Base-by-base conservation (phyloP, 2,113 vertebrate species). In the Myotis yumanensis region DNA sequence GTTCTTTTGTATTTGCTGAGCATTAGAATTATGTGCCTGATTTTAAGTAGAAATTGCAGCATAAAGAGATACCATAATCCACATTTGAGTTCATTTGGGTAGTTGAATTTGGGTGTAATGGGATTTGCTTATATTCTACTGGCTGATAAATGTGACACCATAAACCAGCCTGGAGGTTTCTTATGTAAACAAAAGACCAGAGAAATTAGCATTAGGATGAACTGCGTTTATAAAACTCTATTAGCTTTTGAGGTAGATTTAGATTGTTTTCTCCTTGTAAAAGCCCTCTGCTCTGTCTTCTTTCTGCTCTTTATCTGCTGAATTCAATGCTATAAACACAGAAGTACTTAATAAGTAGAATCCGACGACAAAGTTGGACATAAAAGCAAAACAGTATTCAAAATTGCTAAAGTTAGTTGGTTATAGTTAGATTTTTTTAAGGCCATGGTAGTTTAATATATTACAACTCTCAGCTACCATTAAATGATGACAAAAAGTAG, bases 231-330 rank as follows among this genome's bases (percentile, higher is more conserved):
- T 95, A 76, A 92, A 79, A 93, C 0, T 1, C 16, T 37, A 72
- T 95, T 96, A 96, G 73, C 79, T 96, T 95, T 96, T 79, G 86
- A 96, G 79, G 86, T 91, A 89, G 77, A 92, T 89, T 94, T 95
- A 95, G 92, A 79, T 85, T 77, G 28, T 89, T 72, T 95, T 93
- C 72, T 95, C 85, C 88, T 76, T 80, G 35, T 37, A 94, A 97
- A 95, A 86, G 80, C 82, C 11, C 59, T 94, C 54, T 4, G 18
- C 64, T 92, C 64, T 83, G 66, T 48, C 80, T 59, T 28, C 28
- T 89, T 68, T 73, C 40, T 88, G 30, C 30, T 66, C 32, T 30
- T 72, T 93, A 76, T 96, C 79, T 95, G 52, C 85, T 90, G 75
- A 95, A 96, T 92, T 95, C 90, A 94, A 54, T 52, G 52, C 75